Evolutionary conservation across 2,113 vertebrate genomes (phyloP).

Genomic region (Dipodomys spectabilis): DNA sequence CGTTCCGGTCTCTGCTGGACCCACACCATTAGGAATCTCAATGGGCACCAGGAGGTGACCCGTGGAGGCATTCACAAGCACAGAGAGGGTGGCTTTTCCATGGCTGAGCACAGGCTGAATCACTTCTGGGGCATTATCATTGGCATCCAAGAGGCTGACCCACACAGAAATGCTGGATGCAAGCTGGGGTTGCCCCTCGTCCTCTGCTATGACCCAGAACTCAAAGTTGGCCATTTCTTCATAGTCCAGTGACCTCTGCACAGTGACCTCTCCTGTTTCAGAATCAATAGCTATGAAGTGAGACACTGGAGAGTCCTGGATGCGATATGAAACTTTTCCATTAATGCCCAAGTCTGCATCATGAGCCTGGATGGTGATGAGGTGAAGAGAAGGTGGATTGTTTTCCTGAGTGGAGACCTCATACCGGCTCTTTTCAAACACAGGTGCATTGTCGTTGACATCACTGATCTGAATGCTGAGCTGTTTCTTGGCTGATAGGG

Average conservation of each 20-base stretch:
- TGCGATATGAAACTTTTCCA: slow-evolving; percentile 90
- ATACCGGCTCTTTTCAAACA: slow-evolving; percentile 89
- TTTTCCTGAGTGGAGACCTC: slow-evolving; percentile 90
- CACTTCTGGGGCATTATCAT: slow-evolving; percentile 93
- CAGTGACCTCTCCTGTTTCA: slow-evolving; percentile 89
- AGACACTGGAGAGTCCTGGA: slow-evolving; percentile 83
- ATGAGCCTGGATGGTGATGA: slow-evolving; percentile 89
- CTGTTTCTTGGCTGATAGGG: slow-evolving; percentile 86
- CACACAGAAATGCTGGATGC: slow-evolving; percentile 88
- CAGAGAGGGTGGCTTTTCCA: slow-evolving; percentile 86
- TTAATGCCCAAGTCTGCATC: slow-evolving; percentile 92
- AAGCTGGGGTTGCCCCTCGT: slow-evolving; percentile 91
- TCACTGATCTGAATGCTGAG: slow-evolving; percentile 92
- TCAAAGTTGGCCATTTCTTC: slow-evolving; percentile 89
- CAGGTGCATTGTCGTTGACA: slow-evolving; percentile 93
- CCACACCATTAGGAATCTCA: slow-evolving; percentile 47
- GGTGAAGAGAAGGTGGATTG: slow-evolving; percentile 82
- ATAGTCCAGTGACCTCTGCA: slow-evolving; percentile 89
- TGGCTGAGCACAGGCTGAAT: slow-evolving; percentile 86
- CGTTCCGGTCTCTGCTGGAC: not conserved
- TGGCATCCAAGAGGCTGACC: slow-evolving; percentile 90
- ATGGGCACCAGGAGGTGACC: slow-evolving; percentile 85
- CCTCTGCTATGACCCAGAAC: slow-evolving; percentile 91
- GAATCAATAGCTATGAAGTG: slow-evolving; percentile 88
- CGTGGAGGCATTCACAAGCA: slow-evolving; percentile 89